These are phyloP conservation scores for Nesidiocoris tenuis DNA, from an alignment of 2,888 invertebrate species.

Conservation along the genomic window DNA sequence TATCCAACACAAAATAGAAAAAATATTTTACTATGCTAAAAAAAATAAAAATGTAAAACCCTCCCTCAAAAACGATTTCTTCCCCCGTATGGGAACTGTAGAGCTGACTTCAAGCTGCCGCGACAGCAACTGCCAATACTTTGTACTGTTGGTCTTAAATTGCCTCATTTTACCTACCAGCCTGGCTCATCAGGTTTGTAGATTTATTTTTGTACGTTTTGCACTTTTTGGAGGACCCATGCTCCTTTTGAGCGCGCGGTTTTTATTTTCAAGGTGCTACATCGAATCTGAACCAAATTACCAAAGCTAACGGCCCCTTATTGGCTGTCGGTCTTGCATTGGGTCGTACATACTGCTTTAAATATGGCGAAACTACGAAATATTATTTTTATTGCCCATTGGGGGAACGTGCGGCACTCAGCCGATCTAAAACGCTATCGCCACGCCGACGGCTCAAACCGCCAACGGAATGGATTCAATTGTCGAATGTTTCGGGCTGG, in stretches of 20 bases:
- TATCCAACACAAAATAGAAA: too few relatives aligned
- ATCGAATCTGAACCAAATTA: neutral
- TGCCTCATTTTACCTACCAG: neutral
- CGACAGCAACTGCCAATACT: conserved; percentile 7
- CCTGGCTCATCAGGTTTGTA: neutral
- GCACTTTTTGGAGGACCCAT: neutral
- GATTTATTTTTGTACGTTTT: neutral
- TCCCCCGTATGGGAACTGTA: too few relatives aligned
- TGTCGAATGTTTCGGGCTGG: too few relatives aligned
- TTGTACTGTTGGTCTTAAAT: conserved; percentile 28
- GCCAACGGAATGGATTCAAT: too few relatives aligned
- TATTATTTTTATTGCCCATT: too few relatives aligned
- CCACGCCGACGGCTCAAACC: too few relatives aligned
- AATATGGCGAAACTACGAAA: too few relatives aligned
- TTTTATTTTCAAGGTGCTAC: neutral
- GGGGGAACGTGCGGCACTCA: too few relatives aligned
- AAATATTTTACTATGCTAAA: neutral
- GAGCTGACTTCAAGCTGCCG: neutral
- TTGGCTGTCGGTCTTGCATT: neutral
- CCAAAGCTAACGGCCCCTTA: neutral
- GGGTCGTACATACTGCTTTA: neutral
- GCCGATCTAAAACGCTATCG: too few relatives aligned
- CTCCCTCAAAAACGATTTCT: too few relatives aligned
- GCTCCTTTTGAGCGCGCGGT: neutral
- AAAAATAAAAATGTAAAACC: too few relatives aligned